These are phyloP conservation scores for Chironex yamaguchii DNA, from an alignment of 30 jellyfish, hydroid and myxozoan genomes.

Conservation along the genomic window DNA sequence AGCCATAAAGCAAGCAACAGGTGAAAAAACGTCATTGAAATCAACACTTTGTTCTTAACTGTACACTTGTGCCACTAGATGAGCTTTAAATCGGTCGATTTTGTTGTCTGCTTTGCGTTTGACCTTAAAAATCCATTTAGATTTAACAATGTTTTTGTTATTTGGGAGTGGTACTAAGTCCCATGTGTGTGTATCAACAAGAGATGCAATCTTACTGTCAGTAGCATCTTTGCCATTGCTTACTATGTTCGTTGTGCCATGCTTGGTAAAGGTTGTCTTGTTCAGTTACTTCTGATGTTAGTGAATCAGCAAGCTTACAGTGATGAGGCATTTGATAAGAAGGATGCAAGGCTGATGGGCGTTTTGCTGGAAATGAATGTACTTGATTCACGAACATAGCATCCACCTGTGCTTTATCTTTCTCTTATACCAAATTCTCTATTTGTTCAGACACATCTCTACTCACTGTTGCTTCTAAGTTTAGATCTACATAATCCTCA, in stretches of 20 bases:
- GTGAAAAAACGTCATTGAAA: conserved; percentile 21
- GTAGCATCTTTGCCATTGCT: conserved; percentile 32
- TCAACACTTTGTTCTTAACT: conserved; percentile 13
- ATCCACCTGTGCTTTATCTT: too few relatives aligned
- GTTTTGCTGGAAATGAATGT: not conserved
- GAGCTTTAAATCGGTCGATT: conserved; percentile 19
- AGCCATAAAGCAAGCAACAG: conserved; percentile 20
- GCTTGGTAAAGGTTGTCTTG: conserved; percentile 25
- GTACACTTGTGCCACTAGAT: conserved; percentile 13
- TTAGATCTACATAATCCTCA: too few relatives aligned
- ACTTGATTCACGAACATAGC: not conserved
- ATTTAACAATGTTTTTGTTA: conserved; percentile 7
- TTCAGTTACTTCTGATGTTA: conserved; percentile 18
- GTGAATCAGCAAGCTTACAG: conserved; percentile 35
- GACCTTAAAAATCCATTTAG: conserved; percentile 27
- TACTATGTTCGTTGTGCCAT: conserved; percentile 18
- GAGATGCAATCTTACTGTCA: conserved; percentile 17
- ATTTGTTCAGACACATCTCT: too few relatives aligned
- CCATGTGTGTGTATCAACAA: conserved; percentile 18
- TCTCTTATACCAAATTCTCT: too few relatives aligned
- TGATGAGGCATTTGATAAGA: not conserved
- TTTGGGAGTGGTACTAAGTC: conserved; percentile 27
- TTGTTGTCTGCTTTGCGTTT: conserved; percentile 35
- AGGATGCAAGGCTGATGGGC: conserved; percentile 29
- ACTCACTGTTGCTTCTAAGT: too few relatives aligned